These are phyloP conservation scores for Alaudala cheleensis DNA, from an alignment of 2,113 vertebrate genomes.

Conservation along the genomic window DNA sequence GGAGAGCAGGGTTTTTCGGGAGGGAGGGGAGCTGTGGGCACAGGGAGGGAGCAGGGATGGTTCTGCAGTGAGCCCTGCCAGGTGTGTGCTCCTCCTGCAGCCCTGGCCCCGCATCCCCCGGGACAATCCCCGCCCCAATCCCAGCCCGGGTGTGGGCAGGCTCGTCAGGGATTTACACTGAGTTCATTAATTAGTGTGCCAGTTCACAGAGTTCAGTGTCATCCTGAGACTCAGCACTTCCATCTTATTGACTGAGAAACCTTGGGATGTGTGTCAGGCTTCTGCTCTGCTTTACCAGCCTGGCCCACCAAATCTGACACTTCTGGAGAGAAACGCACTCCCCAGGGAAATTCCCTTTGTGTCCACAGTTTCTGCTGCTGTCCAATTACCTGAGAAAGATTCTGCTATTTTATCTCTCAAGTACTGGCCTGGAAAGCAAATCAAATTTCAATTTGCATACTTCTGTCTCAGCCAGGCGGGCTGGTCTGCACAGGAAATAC, in stretches of 20 bases:
- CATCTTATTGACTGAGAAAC: constrained; percentile 10
- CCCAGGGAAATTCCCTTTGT: constrained; percentile 56
- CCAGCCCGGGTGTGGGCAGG: neutral
- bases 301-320: constrained; percentile 43
- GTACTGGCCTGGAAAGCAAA: constrained; percentile 19
- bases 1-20: too few species aligned
- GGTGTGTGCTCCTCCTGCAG: too few species aligned
- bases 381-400: constrained; percentile 43
- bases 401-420: constrained; percentile 52
- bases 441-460: neutral
- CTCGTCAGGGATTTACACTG: neutral
- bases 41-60: too few species aligned
- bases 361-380: constrained; percentile 35
- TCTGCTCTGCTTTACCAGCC: constrained; percentile 19
- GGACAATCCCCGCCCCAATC: accelerated
- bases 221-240: neutral
- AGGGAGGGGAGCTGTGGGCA: too few species aligned
- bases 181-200: too few species aligned
- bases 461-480: neutral
- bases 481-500: neutral
- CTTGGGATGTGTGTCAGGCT: constrained; percentile 8
- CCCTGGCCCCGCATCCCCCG: accelerated
- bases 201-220: neutral
- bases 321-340: constrained; percentile 42
- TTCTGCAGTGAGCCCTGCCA: too few species aligned